Base-by-base conservation (phyloP, 1,140 invertebrate species). In the Drosophila biarmipes region DNA sequence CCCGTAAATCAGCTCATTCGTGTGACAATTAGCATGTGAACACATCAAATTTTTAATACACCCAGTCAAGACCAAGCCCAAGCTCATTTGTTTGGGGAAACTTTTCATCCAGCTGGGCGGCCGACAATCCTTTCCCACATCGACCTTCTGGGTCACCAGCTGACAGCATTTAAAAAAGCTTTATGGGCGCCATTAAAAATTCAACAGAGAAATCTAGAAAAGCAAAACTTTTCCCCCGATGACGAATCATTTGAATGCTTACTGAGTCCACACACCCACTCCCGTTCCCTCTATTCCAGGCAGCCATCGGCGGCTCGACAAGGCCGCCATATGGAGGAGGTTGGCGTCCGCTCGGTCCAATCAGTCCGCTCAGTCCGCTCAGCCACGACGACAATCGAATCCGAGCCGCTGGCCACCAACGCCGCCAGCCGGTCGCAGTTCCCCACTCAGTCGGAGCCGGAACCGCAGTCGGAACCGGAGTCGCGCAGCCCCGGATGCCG, bases 311-410 rank as follows among this genome's bases (percentile, higher is more conserved):
- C 68, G 63, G 73, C 58, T 51, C 55, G 56, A 55, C 78, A 80
- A 87, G 71, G 81, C 81, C 56, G 85, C 77, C 81, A 86, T 82
- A 86, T 86, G 81, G 81, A 73, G 81, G 82, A 57, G 78, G 76
- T 72, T 63, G 76, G 64, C 74, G 55, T 61, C 68, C 54, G 53
- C 51, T 55, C 45, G 45, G 45, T 48, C 45, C 45, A 29, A 48
- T n/a, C n/a, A n/a, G n/a, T 24, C 24, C 24, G 5, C 3, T 49
- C 54, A 79, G 53, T 31, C 52, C 73, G 72, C 46, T 61, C 78
- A 76, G 42, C 43, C 37, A 62, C 57, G 64, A 17, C 54, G 49
- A 48, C 51, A 51, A 27, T 53, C 43, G 53, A 48, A 53, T 19
- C 52, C 43, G 53, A 42, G 64, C 54, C 43, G 52, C 38, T 58